Evolutionary conservation across 2,113 vertebrate species (phyloP), one percentile per base, ranked within the genome.

Genomic region (Sylvietta virens): DNA sequence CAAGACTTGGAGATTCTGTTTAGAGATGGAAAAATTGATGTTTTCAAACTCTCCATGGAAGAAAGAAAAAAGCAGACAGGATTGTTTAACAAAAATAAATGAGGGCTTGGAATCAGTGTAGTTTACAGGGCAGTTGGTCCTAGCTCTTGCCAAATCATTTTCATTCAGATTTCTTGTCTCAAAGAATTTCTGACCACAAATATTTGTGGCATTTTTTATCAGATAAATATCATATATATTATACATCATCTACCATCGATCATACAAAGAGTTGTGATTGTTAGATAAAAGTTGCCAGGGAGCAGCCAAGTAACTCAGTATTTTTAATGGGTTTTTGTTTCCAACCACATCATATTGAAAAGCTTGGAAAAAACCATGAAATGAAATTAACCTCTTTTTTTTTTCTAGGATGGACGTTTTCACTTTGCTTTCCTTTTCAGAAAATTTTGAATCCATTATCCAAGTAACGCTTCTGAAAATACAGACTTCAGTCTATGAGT

Each of bases 401-500:
- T 47, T 47, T 48, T 28, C 17, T n/a, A 27, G 24, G 53, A 50
- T 16, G 6, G 11, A 30, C 1, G 0, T 33, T 62, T 16, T 33
- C 15, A n/a, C 6, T 66, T 87, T 48, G 9, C 11, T 65, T 74
- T 69, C 50, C 13, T 56, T 74, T 70, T 60, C 8, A 24, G 31
- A 24, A 83, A 65, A 13, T 2, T 6, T 48, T 60, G 35, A 47
- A 54, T 62, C 18, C 8, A 10, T 28, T 24, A 27, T 39, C 12
- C 45, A 77, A 56, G 21, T 64, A 54, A 64, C 23, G 11, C 26
- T 65, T 60, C 37, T 73, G 31, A 22, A 16, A 6, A 45, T 31
- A 44, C 0, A 14, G 42, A 45, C 17, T 73, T 66, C 7, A 64
- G 4, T 3, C 6, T 61, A 3, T 8, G 3, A 11, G 18, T n/a